These are phyloP conservation scores for Pseudolaguvia tuberculata DNA, from an alignment of 2,113 vertebrate species.

Conservation along the genomic window DNA sequence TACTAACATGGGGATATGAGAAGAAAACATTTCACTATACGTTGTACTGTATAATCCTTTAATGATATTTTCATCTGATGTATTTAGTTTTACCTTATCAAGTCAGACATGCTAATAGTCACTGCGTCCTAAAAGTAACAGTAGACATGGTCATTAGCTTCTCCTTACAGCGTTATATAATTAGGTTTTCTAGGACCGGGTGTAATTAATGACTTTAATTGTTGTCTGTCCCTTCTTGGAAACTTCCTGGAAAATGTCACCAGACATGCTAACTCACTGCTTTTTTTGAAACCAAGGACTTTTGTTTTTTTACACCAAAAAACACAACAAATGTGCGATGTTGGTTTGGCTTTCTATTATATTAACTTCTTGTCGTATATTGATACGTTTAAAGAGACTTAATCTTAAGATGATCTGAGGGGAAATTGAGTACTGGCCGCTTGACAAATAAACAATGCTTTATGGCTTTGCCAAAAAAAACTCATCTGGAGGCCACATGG, in stretches of 20 bases:
- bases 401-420: too few species aligned
- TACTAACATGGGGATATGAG: too few species aligned
- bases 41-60: too few species aligned
- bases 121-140: not conserved
- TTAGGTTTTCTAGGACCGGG: conserved; percentile 19
- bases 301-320: not conserved
- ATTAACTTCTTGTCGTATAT: too few species aligned
- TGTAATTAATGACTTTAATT: conserved; percentile 40
- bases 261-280: not conserved
- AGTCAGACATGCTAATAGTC: conserved; percentile 8
- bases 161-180: conserved; percentile 35
- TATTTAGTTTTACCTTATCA: conserved; percentile 1
- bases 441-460: too few species aligned
- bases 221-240: conserved; percentile 1
- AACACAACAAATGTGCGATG: too few species aligned
- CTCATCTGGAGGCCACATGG: too few species aligned
- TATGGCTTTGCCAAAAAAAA: too few species aligned
- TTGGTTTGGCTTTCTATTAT: too few species aligned
- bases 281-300: not conserved
- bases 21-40: too few species aligned
- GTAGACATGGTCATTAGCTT: conserved; percentile 15
- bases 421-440: too few species aligned
- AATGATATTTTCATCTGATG: not conserved
- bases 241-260: conserved; percentile 12
- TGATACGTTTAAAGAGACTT: too few species aligned